Evolutionary conservation across 2,113 vertebrate genomes (phyloP).

Genomic region (Capreolus pygargus): DNA sequence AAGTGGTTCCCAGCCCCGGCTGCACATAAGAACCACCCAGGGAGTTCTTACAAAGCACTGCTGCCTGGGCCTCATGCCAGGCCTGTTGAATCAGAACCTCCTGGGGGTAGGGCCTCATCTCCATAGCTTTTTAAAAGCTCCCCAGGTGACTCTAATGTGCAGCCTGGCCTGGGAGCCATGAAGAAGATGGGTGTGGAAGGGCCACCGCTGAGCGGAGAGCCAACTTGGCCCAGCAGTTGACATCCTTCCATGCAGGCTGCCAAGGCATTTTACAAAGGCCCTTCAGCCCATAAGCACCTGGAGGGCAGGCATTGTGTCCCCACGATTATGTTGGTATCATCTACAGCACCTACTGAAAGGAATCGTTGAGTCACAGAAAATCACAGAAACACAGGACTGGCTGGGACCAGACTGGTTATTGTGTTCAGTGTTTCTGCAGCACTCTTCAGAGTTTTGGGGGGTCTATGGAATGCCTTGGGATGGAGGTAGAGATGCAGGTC

Average conservation of each 20-base stretch:
- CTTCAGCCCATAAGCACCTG: background rate
- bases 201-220: background rate
- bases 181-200: background rate
- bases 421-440: background rate
- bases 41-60: background rate
- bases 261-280: background rate
- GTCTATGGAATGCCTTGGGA: background rate
- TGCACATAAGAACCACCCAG: background rate
- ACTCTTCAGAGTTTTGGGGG: background rate
- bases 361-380: background rate
- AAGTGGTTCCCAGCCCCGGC: background rate
- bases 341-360: background rate
- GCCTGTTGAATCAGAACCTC: background rate
- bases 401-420: background rate
- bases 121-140: background rate
- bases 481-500: background rate
- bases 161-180: background rate
- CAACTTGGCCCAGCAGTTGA: background rate
- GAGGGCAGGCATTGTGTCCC: background rate
- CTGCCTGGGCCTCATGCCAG: constrained; percentile 15
- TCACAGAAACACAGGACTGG: background rate
- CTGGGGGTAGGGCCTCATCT: background rate
- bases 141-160: background rate
- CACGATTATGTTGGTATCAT: background rate
- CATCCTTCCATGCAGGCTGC: background rate